These are phyloP conservation scores for Sclerurus mexicanus DNA, from an alignment of 2,113 vertebrate species.

Conservation along the genomic window DNA sequence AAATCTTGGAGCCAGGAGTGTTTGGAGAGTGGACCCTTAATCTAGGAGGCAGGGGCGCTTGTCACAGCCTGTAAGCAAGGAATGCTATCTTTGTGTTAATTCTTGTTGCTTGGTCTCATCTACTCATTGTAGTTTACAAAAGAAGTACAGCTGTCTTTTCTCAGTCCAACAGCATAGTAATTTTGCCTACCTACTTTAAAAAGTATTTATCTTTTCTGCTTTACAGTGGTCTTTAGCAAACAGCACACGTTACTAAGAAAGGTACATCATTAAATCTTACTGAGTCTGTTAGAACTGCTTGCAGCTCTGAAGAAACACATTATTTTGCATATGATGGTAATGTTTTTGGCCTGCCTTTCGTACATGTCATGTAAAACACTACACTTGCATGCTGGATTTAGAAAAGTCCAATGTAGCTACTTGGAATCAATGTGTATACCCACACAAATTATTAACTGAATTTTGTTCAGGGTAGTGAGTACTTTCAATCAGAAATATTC, in stretches of 20 bases:
- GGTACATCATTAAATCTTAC: neutral
- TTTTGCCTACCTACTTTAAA: neutral
- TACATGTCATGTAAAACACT: neutral
- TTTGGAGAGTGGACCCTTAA: neutral
- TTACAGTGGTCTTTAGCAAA: neutral
- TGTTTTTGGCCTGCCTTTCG: neutral
- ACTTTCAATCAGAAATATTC: slow-evolving; percentile 11
- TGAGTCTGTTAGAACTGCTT: neutral
- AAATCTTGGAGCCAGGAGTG: neutral
- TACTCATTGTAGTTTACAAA: neutral
- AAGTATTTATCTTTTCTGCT: neutral
- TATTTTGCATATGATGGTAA: neutral
- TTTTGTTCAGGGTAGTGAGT: neutral
- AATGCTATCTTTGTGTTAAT: neutral
- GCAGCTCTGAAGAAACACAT: neutral
- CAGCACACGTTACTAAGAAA: neutral
- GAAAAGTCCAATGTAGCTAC: neutral
- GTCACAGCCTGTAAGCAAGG: neutral
- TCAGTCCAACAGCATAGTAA: neutral
- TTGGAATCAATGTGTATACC: neutral
- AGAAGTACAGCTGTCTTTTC: neutral
- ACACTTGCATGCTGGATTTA: neutral
- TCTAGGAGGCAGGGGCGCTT: neutral
- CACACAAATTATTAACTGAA: neutral
- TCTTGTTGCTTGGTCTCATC: neutral